These are phyloP conservation scores for Nasonovia ribisnigri DNA, from an alignment of 2,888 invertebrate species.

Conservation along the genomic window DNA sequence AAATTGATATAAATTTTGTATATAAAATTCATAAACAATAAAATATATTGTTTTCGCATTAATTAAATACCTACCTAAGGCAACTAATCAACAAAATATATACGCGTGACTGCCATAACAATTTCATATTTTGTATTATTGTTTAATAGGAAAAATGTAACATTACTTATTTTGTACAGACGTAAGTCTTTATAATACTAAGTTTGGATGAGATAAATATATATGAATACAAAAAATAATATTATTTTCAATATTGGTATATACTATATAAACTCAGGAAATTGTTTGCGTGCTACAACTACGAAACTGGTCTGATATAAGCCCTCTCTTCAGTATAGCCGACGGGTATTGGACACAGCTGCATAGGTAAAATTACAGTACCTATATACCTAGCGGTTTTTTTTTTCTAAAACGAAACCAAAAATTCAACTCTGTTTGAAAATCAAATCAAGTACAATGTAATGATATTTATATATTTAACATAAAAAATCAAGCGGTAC, in stretches of 20 bases:
- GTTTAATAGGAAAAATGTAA: neutral
- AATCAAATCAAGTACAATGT: conserved; percentile 32
- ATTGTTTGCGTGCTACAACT: neutral
- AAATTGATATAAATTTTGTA: neutral
- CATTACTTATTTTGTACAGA: neutral
- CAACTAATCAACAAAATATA: neutral
- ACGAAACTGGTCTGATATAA: conserved; percentile 20
- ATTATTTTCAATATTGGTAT: neutral
- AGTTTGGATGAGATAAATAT: neutral
- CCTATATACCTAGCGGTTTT: neutral
- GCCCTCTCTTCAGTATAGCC: conserved; percentile 13
- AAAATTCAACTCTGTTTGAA: conserved; percentile 24
- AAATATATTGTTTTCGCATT: neutral
- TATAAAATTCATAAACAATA: neutral
- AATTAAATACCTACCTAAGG: neutral
- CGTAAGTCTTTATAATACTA: neutral
- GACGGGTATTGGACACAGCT: conserved; percentile 28
- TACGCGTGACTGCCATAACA: neutral
- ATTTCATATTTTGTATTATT: neutral
- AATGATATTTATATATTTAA: neutral
- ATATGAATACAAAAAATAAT: neutral
- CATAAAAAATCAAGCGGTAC: conserved; percentile 7
- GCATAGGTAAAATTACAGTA: conserved; percentile 25
- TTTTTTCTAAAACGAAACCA: neutral
- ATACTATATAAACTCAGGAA: neutral